phyloP scores from a whole-genome alignment of 2,797 vertebrate species.

The Danio aesculapii region DNA sequence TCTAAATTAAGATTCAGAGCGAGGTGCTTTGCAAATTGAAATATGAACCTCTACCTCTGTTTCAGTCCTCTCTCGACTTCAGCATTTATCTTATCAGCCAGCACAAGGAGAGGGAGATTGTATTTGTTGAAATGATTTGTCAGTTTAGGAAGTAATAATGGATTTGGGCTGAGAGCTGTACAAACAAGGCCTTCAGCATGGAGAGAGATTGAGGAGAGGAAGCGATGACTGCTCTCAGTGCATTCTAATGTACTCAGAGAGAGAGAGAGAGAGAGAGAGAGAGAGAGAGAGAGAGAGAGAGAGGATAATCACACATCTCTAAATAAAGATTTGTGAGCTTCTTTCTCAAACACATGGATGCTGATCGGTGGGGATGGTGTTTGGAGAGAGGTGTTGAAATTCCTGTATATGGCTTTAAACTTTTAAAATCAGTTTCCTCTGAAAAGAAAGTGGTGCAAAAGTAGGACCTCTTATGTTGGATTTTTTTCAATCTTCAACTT shows the following conservation, averaged over 20 bases:
- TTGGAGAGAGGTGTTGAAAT: conserved; percentile 8
- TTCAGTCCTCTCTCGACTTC: conserved; percentile 63
- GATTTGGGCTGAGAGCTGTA: conserved; percentile 80
- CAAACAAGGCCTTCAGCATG: conserved; percentile 74
- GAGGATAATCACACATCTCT: conserved; percentile 58
- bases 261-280: conserved; percentile 31
- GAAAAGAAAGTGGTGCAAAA: too few relatives aligned
- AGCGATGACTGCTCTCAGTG: conserved; percentile 34
- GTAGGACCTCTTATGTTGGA: too few relatives aligned
- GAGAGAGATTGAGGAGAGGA: conserved; percentile 51
- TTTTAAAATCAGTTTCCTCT: neutral
- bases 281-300: neutral
- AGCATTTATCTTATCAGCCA: conserved; percentile 78
- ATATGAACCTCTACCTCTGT: conserved; percentile 55
- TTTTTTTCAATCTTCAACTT: too few relatives aligned
- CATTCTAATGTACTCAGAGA: conserved; percentile 53
- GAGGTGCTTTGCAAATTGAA: conserved; percentile 61
- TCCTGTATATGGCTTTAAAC: neutral
- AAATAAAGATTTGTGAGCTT: conserved; percentile 56
- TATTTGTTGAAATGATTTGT: conserved; percentile 82
- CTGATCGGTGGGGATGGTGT: conserved; percentile 11
- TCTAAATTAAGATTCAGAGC: conserved; percentile 45
- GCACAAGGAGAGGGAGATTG: conserved; percentile 74
- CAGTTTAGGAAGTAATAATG: conserved; percentile 83
- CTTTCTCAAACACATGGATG: conserved; percentile 27